Conservation (phyloP, 2,797 vertebrate species). For the Argentina silus region DNA sequence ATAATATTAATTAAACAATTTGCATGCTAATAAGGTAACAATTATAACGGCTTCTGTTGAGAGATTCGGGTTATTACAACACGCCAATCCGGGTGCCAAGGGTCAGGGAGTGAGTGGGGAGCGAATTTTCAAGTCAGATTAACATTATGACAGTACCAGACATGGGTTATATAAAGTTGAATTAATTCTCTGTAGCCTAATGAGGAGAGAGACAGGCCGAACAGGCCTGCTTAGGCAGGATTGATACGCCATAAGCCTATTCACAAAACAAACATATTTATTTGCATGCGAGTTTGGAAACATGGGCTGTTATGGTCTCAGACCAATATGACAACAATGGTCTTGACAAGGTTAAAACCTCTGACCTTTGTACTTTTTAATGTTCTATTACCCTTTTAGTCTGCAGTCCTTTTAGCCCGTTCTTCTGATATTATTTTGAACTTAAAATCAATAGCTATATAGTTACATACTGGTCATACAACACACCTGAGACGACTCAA, state of each 20-base stretch:
- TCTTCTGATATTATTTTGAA: too few relatives aligned
- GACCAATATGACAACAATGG: neutral
- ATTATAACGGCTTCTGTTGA: slow-evolving; percentile 99
- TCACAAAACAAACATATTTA: slow-evolving; percentile 76
- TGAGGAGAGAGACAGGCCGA: slow-evolving; percentile 84
- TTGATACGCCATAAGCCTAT: slow-evolving; percentile 83
- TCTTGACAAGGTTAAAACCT: too few relatives aligned
- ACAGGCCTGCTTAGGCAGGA: slow-evolving; percentile 54
- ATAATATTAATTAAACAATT: slow-evolving; percentile 99
- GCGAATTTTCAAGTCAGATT: slow-evolving; percentile 99
- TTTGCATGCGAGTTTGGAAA: slow-evolving; percentile 55
- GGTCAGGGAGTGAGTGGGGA: slow-evolving; percentile 97
- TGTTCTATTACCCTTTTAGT: neutral
- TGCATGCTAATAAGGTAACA: slow-evolving; percentile 99
- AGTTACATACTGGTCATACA: too few relatives aligned
- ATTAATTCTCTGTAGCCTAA: slow-evolving; percentile 94
- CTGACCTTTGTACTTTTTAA: too few relatives aligned
- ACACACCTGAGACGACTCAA: too few relatives aligned
- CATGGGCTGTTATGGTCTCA: neutral
- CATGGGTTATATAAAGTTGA: slow-evolving; percentile 99
- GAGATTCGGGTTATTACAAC: slow-evolving; percentile 99
- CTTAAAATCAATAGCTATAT: too few relatives aligned
- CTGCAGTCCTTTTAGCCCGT: too few relatives aligned
- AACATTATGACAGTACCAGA: slow-evolving; percentile 99
- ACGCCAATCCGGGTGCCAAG: slow-evolving; percentile 97